Evolutionary conservation across 1,140 invertebrate species (phyloP), one percentile per base, ranked within the genome.

Genomic region (Ostrea denselamellosa): DNA sequence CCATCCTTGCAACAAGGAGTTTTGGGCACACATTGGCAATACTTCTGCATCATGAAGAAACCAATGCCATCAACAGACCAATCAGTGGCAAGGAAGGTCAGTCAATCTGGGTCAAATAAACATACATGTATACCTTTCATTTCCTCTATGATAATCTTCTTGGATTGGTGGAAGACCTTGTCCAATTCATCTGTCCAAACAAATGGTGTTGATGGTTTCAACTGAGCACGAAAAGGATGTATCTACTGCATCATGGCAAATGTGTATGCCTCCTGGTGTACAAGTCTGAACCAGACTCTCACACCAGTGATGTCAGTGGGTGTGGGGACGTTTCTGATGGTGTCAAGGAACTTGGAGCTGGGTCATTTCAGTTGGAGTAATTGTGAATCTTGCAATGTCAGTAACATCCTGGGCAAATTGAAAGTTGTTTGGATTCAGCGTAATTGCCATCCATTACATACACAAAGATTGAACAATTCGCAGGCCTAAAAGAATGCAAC

Each of bases 321-420:
- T 51, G 90, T 44, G 34, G 2, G 5, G 34, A 44, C 89, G 62
- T 90, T 53, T 9, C 53, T 28, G 83, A 91, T 90, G 8, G 87
- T 85, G n/a, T 90, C 77, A 3, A 91, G 65, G 53, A 83, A 91
- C 52, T 87, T 88, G 8, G 77, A 28, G 51, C 90, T 88, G 8
- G 90, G 88, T 62, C 86, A 92, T 83, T 17, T 89, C 86, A 5
- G 88, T 87, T 12, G 71, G 22, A 5, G 90, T 88, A 83, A 92
- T 91, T 83, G 65, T 88, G 68, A 90, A 88, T 25, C 92, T 91
- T 0, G 89, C 92, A 89, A 91, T 94, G n/a, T 92, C 90, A n/a
- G n/a, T n/a, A 0, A 12, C 84, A n/a, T 86, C 54, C 88, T 89
- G 52, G 19, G 87, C 90, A 58, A 93, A 91, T 8, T 85, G 44